Base-by-base conservation (phyloP, 2,888 invertebrate species). In the Drosophila hawaiiensis region DNA sequence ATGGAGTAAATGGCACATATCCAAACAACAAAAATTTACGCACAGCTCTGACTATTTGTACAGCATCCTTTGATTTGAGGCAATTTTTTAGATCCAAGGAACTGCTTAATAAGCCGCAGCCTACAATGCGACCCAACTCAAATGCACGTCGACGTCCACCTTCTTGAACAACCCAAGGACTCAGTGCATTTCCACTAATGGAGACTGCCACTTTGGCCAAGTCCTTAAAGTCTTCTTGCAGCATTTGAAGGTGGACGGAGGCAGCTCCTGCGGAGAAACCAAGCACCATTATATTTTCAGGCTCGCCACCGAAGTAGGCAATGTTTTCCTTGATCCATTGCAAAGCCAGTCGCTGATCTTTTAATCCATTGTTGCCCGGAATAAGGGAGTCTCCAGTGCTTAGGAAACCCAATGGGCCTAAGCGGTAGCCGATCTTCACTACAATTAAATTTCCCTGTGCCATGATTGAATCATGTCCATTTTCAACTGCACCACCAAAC, bases 181-280 rank as follows among this genome's bases (percentile, higher is more conserved):
- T 94, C 22, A 97, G 94, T 0, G 96, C 95, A 3, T 95, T 94
- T 0, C 97, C 97, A 85, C 97, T 97, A 90, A 95, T 95, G 0
- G 96, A 96, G 1, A 68, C 54, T 0, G 76, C 85, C 4, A 35
- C 85, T 7, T 69, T 84, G 1, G 81, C 90, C 28, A 90, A 6
- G 4, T 82, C 59, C 19, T 68, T 58, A 3, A 91, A 81, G 7
- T 85, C 68, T 14, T 95, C 95, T 0, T 96, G 95, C 19, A 97
- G 82, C 78, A 95, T 95, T 77, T 97, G 97, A 75, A 96, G 95
- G 91, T 97, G 96, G 0, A 96, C 96, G 80, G 96, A 96, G 6
- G 95, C 96, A 37, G 95, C 96, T 0, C 97, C 97, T 0, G 97
- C 96, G 5, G 97, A 96, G 87, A 95, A 94, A 4, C 97, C 97